A percentile compares a stretch with the other conserved stretches of the same genome.
phyloP scores from a whole-genome alignment of 2,797 vertebrate genomes.

The Falco peregrinus region DNA sequence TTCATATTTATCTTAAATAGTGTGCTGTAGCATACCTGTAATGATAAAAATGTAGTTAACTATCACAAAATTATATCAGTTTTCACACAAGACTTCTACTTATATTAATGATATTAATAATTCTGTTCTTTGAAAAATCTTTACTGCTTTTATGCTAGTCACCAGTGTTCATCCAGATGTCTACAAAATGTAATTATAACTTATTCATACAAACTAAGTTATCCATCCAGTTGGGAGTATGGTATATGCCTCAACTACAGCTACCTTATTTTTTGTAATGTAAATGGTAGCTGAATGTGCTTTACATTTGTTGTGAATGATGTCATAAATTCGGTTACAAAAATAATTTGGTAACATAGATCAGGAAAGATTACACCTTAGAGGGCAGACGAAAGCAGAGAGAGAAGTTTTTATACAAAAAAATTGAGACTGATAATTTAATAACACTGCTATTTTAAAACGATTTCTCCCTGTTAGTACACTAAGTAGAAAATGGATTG shows the following conservation, averaged over 20 bases:
- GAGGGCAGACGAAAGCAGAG: background rate
- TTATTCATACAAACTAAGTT: constrained; percentile 29
- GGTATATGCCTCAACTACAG: background rate
- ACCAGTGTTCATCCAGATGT: background rate
- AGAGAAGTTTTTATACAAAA: background rate
- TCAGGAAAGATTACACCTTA: constrained; percentile 15
- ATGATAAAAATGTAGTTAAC: constrained; percentile 41
- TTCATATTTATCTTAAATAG: constrained; percentile 54
- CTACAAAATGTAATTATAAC: constrained; percentile 33
- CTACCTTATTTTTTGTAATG: background rate
- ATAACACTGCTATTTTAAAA: background rate
- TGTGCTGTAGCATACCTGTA: constrained; percentile 30
- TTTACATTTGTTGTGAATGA: background rate
- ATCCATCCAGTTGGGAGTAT: background rate
- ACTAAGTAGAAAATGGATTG: constrained; percentile 46
- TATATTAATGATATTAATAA: constrained; percentile 31
- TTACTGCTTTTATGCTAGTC: background rate
- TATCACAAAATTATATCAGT: background rate
- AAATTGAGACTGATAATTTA: constrained; percentile 5
- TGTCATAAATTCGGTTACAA: constrained; percentile 20
- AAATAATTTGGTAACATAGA: constrained; percentile 28
- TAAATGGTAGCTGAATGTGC: background rate
- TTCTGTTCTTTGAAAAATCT: constrained; percentile 26
- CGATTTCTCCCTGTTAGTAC: constrained; percentile 8
- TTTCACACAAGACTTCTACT: constrained; percentile 38